phyloP scores from a whole-genome alignment of 1,140 invertebrate species.

The Myzus persicae region DNA sequence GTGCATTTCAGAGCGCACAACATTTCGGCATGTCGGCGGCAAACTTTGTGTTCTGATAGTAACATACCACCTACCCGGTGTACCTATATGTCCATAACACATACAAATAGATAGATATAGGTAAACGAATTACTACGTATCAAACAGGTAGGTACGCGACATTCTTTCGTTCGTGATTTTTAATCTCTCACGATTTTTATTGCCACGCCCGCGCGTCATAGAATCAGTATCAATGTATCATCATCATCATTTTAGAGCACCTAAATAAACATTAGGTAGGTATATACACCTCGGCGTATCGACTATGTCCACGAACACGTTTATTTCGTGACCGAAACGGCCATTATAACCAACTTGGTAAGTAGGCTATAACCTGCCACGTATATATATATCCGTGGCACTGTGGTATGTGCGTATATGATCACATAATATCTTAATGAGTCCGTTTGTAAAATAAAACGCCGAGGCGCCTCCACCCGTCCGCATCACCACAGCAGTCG shows the following conservation, averaged over 20 bases:
- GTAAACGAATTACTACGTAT: not conserved
- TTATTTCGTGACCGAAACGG: not conserved
- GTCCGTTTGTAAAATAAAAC: not conserved
- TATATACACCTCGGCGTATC: not conserved
- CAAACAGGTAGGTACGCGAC: too few relatives aligned
- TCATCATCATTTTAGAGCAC: not conserved
- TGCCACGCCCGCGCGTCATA: too few relatives aligned
- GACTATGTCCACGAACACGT: not conserved
- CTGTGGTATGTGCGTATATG: not conserved
- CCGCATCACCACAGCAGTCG: not conserved
- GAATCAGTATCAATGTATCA: too few relatives aligned
- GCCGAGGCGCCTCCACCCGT: not conserved
- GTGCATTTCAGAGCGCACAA: not conserved
- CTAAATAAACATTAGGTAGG: not conserved
- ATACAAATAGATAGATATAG: too few relatives aligned
- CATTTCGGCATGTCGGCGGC: not conserved
- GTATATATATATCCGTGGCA: not conserved
- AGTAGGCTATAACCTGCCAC: not conserved
- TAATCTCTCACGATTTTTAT: not conserved
- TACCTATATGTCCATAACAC: too few relatives aligned
- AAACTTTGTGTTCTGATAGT: not conserved
- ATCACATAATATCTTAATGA: not conserved
- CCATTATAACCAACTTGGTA: not conserved
- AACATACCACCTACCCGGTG: not conserved
- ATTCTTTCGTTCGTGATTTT: not conserved